phyloP scores from a whole-genome alignment of 2,113 vertebrate genomes.

The Zosterops borbonicus region DNA sequence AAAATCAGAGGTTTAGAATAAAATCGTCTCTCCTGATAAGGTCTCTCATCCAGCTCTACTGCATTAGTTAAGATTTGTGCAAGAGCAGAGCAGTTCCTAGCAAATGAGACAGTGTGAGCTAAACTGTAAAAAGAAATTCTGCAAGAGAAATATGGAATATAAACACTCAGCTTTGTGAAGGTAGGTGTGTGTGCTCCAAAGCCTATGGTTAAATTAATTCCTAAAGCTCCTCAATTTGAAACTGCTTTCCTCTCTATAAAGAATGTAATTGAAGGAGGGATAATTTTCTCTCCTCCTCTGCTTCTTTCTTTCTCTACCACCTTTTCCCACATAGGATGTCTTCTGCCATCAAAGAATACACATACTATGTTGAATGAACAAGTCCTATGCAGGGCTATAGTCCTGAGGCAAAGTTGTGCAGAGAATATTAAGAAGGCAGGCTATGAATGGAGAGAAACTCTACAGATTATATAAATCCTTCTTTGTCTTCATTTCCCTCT shows the following conservation, averaged over 20 bases:
- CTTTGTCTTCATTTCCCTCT: neutral
- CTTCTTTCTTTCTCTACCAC: constrained; percentile 38
- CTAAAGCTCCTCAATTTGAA: constrained; percentile 33
- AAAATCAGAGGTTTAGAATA: neutral
- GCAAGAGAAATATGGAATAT: neutral
- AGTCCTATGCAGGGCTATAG: neutral
- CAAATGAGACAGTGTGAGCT: neutral
- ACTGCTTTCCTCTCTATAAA: neutral
- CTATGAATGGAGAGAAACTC: neutral
- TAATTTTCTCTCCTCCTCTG: constrained; percentile 51
- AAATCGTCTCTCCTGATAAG: neutral
- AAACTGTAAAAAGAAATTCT: neutral
- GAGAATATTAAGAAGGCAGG: neutral
- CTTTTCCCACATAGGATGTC: constrained; percentile 23
- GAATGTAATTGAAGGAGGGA: constrained; percentile 31
- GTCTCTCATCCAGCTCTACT: neutral
- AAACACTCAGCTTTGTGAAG: neutral
- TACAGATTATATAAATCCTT: neutral
- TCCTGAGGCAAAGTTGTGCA: neutral
- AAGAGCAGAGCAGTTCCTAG: neutral
- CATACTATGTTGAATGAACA: neutral
- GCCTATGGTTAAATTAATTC: constrained; percentile 39
- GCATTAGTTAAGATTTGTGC: neutral
- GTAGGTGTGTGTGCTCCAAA: constrained; percentile 2
- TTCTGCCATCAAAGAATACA: constrained; percentile 3